These are phyloP conservation scores for Hemaris fuciformis DNA, from an alignment of 2,888 invertebrate genomes.

Conservation along the genomic window DNA sequence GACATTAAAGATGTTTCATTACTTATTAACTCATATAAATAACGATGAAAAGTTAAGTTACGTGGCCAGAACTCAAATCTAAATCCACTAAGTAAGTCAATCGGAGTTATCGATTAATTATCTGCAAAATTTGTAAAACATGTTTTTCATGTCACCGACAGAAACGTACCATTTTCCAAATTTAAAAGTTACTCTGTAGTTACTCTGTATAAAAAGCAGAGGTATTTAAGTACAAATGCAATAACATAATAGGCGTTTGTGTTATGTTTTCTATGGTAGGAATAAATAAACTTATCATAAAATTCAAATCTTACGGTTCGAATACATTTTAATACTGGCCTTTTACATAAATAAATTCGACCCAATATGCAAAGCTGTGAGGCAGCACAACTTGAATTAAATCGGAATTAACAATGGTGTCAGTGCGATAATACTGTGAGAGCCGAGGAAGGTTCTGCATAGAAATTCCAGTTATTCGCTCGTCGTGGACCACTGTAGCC, in stretches of 20 bases:
- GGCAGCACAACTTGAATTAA: neutral
- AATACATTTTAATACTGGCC: neutral
- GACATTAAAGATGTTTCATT: too few species aligned
- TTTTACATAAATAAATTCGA: neutral
- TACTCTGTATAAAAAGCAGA: too few species aligned
- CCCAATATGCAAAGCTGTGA: neutral
- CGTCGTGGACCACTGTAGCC: constrained; percentile 44
- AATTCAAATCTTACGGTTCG: neutral
- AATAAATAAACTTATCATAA: neutral
- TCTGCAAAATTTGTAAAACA: too few species aligned
- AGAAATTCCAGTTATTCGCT: constrained; percentile 60
- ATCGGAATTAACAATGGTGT: neutral
- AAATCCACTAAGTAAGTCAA: too few species aligned
- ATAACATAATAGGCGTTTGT: neutral
- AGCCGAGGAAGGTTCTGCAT: constrained; percentile 20
- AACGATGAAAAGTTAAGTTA: too few species aligned
- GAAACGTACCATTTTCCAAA: too few species aligned
- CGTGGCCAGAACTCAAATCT: too few species aligned
- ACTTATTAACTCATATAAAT: too few species aligned
- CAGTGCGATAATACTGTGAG: constrained; percentile 25
- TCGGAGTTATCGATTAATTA: too few species aligned
- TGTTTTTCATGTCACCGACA: too few species aligned
- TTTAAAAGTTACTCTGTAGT: too few species aligned
- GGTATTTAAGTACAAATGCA: neutral
- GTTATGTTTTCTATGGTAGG: neutral